phyloP scores from a whole-genome alignment of 2,113 vertebrate species.

The Channa argus region DNA sequence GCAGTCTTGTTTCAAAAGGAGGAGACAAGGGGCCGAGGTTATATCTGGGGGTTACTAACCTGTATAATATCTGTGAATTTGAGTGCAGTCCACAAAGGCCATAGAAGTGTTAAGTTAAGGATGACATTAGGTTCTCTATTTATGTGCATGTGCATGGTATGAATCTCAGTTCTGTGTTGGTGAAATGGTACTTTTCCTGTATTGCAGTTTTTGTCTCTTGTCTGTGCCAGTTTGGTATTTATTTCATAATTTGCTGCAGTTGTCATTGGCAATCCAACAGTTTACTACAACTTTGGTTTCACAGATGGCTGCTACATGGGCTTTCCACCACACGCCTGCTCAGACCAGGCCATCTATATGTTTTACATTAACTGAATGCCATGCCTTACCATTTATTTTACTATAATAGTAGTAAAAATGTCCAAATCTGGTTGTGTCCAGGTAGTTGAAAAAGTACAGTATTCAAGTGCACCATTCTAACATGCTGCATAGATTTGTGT shows the following conservation, averaged over 20 bases:
- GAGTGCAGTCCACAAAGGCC: neutral
- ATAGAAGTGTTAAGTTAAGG: neutral
- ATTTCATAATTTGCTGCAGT: neutral
- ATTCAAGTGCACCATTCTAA: no score
- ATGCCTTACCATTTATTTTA: neutral
- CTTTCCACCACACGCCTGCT: neutral
- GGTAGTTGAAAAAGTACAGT: no score
- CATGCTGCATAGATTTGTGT: no score
- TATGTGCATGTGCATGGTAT: neutral
- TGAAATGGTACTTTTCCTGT: slow-evolving; percentile 22
- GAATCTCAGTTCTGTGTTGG: neutral
- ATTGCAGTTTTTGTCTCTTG: neutral
- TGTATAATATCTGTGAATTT: no score
- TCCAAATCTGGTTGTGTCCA: no score
- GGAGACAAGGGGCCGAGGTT: no score
- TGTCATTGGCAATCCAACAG: neutral
- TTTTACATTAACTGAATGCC: neutral
- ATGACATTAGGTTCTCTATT: neutral
- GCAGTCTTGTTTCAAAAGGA: no score
- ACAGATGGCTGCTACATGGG: no score
- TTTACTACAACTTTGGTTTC: neutral
- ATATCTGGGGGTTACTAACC: no score
- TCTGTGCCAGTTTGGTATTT: neutral
- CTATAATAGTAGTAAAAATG: no score
- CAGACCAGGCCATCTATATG: neutral